Conservation (phyloP, 2,797 vertebrate species). For the Chloroceryle inda region DNA sequence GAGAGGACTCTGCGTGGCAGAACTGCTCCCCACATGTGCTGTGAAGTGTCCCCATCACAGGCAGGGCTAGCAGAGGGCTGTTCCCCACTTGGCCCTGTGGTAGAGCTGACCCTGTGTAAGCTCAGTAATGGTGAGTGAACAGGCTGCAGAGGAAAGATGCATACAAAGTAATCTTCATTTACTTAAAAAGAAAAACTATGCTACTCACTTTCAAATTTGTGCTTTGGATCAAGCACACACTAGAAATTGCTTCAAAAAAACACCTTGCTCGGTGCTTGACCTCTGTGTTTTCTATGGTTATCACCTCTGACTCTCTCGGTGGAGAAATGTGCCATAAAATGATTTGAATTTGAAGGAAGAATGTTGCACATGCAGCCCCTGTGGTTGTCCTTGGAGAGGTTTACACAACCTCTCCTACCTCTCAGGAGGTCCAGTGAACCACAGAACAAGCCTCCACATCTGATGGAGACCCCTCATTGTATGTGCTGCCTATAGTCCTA, state of each 20-base stretch:
- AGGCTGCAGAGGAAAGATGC: neutral
- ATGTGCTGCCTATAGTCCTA: neutral
- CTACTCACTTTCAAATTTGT: neutral
- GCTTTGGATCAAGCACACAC: neutral
- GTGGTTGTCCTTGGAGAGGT: neutral
- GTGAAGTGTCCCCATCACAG: neutral
- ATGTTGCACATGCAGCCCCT: neutral
- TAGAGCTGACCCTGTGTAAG: neutral
- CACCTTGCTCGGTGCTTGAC: neutral
- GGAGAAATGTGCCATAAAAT: neutral
- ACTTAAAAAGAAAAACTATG: neutral
- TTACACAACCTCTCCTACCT: neutral
- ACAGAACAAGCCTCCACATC: neutral
- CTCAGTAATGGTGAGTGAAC: neutral
- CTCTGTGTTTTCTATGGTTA: slow-evolving; percentile 20
- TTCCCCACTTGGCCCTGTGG: accelerated
- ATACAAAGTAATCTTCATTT: neutral
- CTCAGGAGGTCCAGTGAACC: neutral
- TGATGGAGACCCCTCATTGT: neutral
- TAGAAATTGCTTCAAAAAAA: slow-evolving; percentile 4
- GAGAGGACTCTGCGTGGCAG: neutral
- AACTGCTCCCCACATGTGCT: neutral
- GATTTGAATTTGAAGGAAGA: neutral
- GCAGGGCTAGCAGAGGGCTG: neutral
- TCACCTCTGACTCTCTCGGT: neutral